phyloP scores from a whole-genome alignment of 2,113 vertebrate species.

The Oryctolagus cuniculus region DNA sequence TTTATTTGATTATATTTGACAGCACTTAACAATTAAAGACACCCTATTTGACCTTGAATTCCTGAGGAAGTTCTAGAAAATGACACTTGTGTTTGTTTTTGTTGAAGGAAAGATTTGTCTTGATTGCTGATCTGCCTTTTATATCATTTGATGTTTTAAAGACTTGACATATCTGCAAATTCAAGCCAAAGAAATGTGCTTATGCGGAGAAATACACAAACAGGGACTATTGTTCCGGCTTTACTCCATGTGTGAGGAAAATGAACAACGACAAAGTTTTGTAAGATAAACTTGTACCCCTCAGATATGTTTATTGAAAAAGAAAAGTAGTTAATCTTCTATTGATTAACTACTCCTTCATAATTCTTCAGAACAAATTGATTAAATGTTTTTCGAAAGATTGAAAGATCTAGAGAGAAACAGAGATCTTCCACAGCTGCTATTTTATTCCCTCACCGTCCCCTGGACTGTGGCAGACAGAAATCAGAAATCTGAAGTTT shows the following conservation, averaged over 20 bases:
- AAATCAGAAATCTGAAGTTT: no score
- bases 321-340: background rate
- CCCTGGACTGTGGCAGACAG: no score
- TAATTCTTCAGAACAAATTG: background rate
- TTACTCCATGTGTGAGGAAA: background rate
- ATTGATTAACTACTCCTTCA: background rate
- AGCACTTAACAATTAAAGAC: constrained; percentile 49
- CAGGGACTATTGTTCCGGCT: background rate
- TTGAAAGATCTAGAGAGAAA: background rate
- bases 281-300: background rate
- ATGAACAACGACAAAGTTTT: background rate
- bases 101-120: background rate
- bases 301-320: background rate
- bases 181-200: constrained; percentile 60
- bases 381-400: background rate
- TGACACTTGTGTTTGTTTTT: constrained; percentile 13
- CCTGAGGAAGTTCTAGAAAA: constrained; percentile 18
- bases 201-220: background rate
- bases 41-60: constrained; percentile 56
- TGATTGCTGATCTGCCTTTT: constrained; percentile 66
- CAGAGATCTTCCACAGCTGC: no score
- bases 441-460: no score
- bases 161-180: constrained; percentile 54
- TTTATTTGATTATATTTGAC: constrained; percentile 57
- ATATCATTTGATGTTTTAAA: constrained; percentile 47